These are phyloP conservation scores for Andrena praecox DNA, from an alignment of 2,888 invertebrate species.

Conservation along the genomic window DNA sequence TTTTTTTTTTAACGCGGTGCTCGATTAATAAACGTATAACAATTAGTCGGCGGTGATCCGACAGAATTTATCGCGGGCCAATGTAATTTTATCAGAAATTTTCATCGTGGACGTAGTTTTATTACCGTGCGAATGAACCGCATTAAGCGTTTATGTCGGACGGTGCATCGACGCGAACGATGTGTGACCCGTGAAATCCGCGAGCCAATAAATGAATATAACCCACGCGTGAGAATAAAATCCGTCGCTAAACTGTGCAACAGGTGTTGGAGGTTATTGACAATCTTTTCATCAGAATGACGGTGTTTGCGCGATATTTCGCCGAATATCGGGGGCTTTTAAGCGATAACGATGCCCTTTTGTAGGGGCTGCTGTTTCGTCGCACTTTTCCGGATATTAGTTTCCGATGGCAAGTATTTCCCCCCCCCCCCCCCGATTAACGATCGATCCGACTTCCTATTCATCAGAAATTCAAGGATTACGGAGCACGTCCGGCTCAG, in stretches of 20 bases:
- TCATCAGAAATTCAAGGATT: conserved; percentile 23
- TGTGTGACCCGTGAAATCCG: conserved; percentile 72
- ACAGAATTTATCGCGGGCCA: conserved; percentile 47
- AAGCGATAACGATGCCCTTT: conserved; percentile 62
- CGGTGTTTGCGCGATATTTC: conserved; percentile 73
- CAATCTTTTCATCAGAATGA: conserved; percentile 77
- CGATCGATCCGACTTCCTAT: conserved; percentile 18
- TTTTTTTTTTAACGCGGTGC: conserved; percentile 44
- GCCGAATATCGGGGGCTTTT: conserved; percentile 66
- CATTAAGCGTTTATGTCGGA: conserved; percentile 58
- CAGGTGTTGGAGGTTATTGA: conserved; percentile 79
- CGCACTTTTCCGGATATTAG: conserved; percentile 43
- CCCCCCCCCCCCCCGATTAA: conserved; percentile 32
- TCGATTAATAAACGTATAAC: conserved; percentile 45
- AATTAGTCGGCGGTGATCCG: conserved; percentile 42
- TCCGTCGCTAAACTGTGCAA: conserved; percentile 80
- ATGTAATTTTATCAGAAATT: conserved; percentile 68
- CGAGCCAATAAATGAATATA: conserved; percentile 77
- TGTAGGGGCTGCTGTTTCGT: conserved; percentile 37
- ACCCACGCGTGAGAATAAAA: conserved; percentile 78
- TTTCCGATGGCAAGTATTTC: conserved; percentile 42
- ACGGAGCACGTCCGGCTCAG: not conserved
- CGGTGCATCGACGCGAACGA: conserved; percentile 62
- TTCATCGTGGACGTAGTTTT: conserved; percentile 55
- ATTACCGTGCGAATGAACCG: conserved; percentile 54